Percentiles rank a stretch among this genome's conserved stretches.
Conservation (phyloP, 2,888 invertebrate species). For the Chydorus sphaericus region DNA sequence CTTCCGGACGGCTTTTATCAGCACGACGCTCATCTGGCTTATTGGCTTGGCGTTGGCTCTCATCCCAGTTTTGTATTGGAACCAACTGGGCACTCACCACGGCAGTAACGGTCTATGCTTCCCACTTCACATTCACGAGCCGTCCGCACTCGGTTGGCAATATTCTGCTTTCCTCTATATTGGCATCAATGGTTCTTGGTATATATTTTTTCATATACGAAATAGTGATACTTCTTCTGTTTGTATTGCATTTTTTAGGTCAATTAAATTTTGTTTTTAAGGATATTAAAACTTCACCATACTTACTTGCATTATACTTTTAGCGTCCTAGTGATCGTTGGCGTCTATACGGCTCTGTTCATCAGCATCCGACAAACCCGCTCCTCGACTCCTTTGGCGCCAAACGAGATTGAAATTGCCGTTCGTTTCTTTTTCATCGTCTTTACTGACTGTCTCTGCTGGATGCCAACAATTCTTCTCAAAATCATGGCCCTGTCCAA, state of each 20-base stretch:
- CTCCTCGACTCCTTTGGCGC: constrained; percentile 37
- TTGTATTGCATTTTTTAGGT: not conserved
- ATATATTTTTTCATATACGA: constrained; percentile 19
- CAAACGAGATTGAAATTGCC: constrained; percentile 47
- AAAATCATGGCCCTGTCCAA: constrained; percentile 44
- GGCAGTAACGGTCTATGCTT: constrained; percentile 52
- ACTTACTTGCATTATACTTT: constrained; percentile 17
- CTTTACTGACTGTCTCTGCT: constrained; percentile 50
- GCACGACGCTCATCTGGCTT: constrained; percentile 43
- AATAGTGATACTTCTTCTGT: no score
- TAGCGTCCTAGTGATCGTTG: constrained; percentile 40
- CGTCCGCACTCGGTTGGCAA: constrained; percentile 50
- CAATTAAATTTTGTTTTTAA: not conserved
- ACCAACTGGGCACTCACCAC: constrained; percentile 43
- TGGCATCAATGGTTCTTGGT: constrained; percentile 45
- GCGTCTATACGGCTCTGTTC: constrained; percentile 45
- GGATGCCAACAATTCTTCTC: constrained; percentile 49
- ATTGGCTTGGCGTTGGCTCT: constrained; percentile 42
- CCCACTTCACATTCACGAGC: constrained; percentile 51
- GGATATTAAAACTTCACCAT: no score
- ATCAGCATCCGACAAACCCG: constrained; percentile 46
- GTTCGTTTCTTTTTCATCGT: constrained; percentile 53
- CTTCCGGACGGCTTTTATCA: constrained; percentile 36
- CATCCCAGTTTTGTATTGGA: constrained; percentile 47
- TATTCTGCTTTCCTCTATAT: constrained; percentile 54